Base-by-base conservation (phyloP, 2,888 invertebrate species). In the Drosophila glabriapex region DNA sequence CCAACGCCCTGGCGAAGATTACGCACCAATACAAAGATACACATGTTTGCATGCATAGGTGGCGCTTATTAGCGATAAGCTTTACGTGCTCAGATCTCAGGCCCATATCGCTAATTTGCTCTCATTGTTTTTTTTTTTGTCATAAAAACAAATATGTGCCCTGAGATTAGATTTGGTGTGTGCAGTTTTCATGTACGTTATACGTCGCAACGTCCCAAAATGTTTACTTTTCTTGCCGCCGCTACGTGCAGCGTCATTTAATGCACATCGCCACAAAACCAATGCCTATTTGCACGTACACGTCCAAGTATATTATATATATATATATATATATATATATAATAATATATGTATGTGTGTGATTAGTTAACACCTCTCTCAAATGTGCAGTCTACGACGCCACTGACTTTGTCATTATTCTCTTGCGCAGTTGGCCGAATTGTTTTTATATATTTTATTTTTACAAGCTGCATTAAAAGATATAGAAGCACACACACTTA, bases 401-500 rank as follows among this genome's bases (percentile, higher is more conserved):
- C 64, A 73, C 65, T 82, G 73, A 75, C 72, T 82, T 81, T 83
- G 73, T 71, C 76, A 72, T 86, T 88, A 70, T 76, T 82, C 67
- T 76, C 76, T 78, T 85, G 85, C 85, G 89, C 84, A 89, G 89
- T 85, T 83, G 46, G 46, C 62, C 72, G 43, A 59, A 71, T 79
- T 72, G 58, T 62, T 76, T 65, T 60, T 73, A 62, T 58, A 73
- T 60, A 73, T 62, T 68, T 63, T 78, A 68, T 79, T 83, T 76
- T 63, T 76, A 66, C 79, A 79, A 33, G 64, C 55, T 64, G 62
- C 39, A 70, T 61, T 71, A 65, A 80, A 65, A 71, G 65, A 79
- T 59, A 76, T 65, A 53, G 64, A 41, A 69, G 35, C 53, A 25
- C 39, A 37, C 22, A 22, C 22, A 41, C 39, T 19, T 9, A 4